Percentiles rank a stretch among this genome's conserved stretches.
Evolutionary conservation across 23 tunicate genomes (phyloP).

Genomic region (Ciona savignyi): DNA sequence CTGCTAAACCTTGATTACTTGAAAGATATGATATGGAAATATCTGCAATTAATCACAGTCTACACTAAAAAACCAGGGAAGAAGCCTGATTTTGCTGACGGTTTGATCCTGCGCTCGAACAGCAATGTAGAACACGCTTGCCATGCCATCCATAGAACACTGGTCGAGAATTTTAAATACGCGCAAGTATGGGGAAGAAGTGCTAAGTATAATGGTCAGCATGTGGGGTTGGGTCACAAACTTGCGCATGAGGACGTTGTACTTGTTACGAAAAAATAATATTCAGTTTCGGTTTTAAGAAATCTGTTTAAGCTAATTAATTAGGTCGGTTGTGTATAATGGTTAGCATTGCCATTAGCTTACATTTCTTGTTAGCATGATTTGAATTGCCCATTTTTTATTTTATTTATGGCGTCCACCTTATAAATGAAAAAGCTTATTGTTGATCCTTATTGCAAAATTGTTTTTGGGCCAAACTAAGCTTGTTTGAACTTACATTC

Average conservation of each 20-base stretch:
- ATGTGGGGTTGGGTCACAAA: slow-evolving; percentile 86
- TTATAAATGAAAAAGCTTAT: too few species aligned
- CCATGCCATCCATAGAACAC: slow-evolving; percentile 90
- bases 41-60: slow-evolving; percentile 80
- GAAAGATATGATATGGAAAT: slow-evolving; percentile 83
- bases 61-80: slow-evolving; percentile 97
- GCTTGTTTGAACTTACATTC: too few species aligned
- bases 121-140: slow-evolving; percentile 97
- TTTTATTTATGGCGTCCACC: too few species aligned
- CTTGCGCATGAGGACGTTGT: slow-evolving; percentile 95
- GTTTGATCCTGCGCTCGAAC: slow-evolving; percentile 79
- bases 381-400: too few species aligned
- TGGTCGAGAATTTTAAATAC: slow-evolving; percentile 80
- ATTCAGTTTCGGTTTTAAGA: too few species aligned
- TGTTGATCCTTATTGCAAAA: too few species aligned
- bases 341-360: too few species aligned
- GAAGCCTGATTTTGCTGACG: slow-evolving; percentile 93
- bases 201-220: slow-evolving; percentile 95
- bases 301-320: too few species aligned
- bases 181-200: slow-evolving; percentile 95
- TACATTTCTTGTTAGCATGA: too few species aligned
- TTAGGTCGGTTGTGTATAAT: too few species aligned
- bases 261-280: slow-evolving; percentile 74
- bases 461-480: too few species aligned
- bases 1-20: slow-evolving; percentile 87